Evolutionary conservation across 2,888 invertebrate genomes (phyloP).

Genomic region (Nebria brevicollis): DNA sequence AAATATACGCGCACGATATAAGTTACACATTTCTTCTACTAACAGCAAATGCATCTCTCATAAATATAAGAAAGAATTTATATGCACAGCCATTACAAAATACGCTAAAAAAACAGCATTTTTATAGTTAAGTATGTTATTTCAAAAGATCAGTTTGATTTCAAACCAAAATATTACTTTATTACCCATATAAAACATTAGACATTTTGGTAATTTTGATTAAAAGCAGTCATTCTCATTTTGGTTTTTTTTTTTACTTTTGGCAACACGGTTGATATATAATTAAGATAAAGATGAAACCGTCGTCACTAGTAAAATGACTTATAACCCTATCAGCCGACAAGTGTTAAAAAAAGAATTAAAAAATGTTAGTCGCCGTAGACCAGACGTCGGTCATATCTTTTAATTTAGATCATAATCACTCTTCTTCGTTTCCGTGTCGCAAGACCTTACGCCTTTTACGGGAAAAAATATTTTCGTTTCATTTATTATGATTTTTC

Average conservation of each 20-base stretch:
- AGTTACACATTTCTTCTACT: conserved; percentile 26
- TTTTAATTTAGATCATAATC: conserved; percentile 46
- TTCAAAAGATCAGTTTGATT: neutral
- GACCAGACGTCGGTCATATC: conserved; percentile 38
- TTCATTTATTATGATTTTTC: conserved; percentile 6
- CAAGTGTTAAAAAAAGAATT: conserved; percentile 35
- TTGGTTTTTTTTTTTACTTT: neutral
- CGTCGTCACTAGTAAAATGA: conserved; percentile 9
- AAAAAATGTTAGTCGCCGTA: conserved; percentile 32
- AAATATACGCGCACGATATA: conserved; percentile 26
- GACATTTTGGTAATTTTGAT: no score
- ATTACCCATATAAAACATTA: no score
- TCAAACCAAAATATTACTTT: no score
- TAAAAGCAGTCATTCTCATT: no score
- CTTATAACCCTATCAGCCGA: conserved; percentile 15
- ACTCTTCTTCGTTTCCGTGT: conserved; percentile 6
- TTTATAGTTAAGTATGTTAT: neutral
- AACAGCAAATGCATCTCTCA: conserved; percentile 23
- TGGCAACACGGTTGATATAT: conserved; percentile 18
- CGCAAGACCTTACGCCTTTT: neutral
- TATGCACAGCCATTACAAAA: neutral
- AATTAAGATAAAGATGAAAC: conserved; percentile 28
- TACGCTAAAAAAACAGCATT: neutral
- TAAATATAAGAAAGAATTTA: conserved; percentile 33
- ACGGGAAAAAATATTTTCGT: conserved; percentile 15